These are phyloP conservation scores for Amphiura filiformis DNA, from an alignment of 35 echinoderm and acorn worm species.

Conservation along the genomic window DNA sequence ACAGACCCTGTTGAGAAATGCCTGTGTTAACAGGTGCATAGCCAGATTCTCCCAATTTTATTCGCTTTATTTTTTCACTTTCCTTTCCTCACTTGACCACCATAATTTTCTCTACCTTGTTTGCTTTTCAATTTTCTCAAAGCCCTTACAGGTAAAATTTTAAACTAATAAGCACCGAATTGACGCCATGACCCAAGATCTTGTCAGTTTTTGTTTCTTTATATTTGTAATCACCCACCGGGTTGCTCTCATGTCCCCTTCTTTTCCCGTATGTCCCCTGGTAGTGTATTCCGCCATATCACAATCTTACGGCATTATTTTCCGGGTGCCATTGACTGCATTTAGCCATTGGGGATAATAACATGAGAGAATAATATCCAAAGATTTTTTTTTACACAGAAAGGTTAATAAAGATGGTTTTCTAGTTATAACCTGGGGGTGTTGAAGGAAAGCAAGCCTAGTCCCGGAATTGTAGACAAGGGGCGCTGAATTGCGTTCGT, in stretches of 20 bases:
- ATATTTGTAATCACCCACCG: background rate
- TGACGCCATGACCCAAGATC: background rate
- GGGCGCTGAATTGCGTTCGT: background rate
- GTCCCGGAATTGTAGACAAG: background rate
- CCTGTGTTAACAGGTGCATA: constrained; percentile 6
- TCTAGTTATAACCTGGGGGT: background rate
- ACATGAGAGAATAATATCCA: constrained; percentile 15
- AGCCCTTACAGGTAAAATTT: background rate
- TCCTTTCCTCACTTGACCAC: background rate
- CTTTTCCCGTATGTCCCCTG: too few species aligned
- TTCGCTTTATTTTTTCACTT: too few species aligned
- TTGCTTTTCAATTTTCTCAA: background rate
- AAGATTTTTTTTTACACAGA: background rate
- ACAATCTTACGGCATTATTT: background rate
- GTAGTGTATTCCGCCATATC: background rate
- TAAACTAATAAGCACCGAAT: constrained; percentile 12
- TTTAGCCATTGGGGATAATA: background rate
- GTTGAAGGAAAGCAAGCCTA: background rate
- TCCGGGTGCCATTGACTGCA: background rate
- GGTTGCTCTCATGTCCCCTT: too few species aligned
- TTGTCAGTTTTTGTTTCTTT: background rate
- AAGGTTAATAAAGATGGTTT: constrained; percentile 15
- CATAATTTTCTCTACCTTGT: constrained; percentile 1
- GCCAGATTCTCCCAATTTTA: background rate
- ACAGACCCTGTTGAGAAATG: background rate